These are phyloP conservation scores for Candoia aspera DNA, from an alignment of 2,113 vertebrate species.

Conservation along the genomic window DNA sequence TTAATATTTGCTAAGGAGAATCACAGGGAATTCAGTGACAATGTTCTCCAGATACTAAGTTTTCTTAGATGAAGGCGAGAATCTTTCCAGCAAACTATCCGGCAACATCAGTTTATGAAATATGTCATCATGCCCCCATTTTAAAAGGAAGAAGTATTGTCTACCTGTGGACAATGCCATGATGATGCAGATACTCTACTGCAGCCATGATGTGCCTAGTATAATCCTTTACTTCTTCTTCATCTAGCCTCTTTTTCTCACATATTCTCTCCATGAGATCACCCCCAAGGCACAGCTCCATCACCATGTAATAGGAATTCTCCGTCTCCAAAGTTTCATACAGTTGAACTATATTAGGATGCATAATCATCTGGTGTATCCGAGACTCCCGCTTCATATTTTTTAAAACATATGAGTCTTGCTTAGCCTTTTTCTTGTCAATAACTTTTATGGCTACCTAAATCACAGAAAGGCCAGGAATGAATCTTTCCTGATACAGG, in stretches of 20 bases:
- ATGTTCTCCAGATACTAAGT: neutral
- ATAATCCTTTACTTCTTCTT: slow-evolving; percentile 80
- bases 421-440: slow-evolving; percentile 85
- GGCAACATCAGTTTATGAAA: neutral
- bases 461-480: slow-evolving; percentile 26
- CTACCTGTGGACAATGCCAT: slow-evolving; percentile 83
- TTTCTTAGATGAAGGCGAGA: neutral
- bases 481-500: neutral
- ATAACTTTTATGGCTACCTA: slow-evolving; percentile 87
- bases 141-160: neutral
- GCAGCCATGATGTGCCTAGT: slow-evolving; percentile 82
- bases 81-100: neutral
- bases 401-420: slow-evolving; percentile 82
- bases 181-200: slow-evolving; percentile 77
- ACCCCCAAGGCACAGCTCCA: slow-evolving; percentile 81
- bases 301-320: slow-evolving; percentile 86
- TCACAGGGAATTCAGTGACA: neutral
- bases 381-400: slow-evolving; percentile 81
- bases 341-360: slow-evolving; percentile 79
- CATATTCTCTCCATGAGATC: slow-evolving; percentile 86
- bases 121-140: neutral
- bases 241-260: slow-evolving; percentile 78
- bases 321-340: slow-evolving; percentile 83
- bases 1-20: neutral
- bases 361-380: slow-evolving; percentile 85